Percentiles rank a stretch among this genome's conserved stretches.
Conservation (phyloP, 2,797 vertebrate species). For the Sebastes steindachneri region DNA sequence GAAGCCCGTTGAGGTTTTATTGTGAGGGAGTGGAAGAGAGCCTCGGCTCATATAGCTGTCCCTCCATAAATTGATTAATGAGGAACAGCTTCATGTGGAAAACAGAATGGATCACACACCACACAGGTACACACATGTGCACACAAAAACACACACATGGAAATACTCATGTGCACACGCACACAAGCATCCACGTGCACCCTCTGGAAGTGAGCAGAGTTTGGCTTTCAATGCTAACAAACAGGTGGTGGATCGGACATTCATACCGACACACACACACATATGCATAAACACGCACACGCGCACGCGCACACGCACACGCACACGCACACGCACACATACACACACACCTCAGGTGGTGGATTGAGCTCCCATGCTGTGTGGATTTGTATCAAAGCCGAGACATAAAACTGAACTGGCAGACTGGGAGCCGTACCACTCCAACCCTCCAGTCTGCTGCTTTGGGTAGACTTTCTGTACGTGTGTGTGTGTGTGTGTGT, state of each 20-base stretch:
- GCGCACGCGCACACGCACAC: constrained; percentile 5
- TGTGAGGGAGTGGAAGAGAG: constrained; percentile 38
- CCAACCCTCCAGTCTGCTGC: constrained; percentile 60
- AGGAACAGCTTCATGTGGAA: constrained; percentile 71
- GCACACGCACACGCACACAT: too few species aligned
- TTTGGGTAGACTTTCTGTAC: constrained; percentile 13
- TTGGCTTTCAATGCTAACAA: constrained; percentile 65
- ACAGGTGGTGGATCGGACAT: constrained; percentile 73
- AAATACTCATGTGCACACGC: background rate
- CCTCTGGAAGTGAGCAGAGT: constrained; percentile 45
- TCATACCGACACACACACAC: background rate
- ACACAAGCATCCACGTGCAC: constrained; percentile 18
- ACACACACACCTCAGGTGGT: constrained; percentile 68
- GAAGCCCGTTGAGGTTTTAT: constrained; percentile 41
- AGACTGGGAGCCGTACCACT: constrained; percentile 51
- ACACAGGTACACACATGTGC: constrained; percentile 22
- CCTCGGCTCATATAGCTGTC: constrained; percentile 46
- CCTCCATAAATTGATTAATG: constrained; percentile 70
- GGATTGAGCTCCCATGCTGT: constrained; percentile 70
- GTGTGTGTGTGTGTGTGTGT: constrained; percentile 15
- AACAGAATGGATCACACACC: constrained; percentile 45
- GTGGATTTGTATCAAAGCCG: constrained; percentile 76
- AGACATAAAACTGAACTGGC: constrained; percentile 78
- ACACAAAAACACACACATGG: background rate
- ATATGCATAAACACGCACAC: background rate